Evolutionary conservation across 2,113 vertebrate genomes (phyloP), one percentile per base, ranked within the genome.

Genomic region (Bubo blakistoni): DNA sequence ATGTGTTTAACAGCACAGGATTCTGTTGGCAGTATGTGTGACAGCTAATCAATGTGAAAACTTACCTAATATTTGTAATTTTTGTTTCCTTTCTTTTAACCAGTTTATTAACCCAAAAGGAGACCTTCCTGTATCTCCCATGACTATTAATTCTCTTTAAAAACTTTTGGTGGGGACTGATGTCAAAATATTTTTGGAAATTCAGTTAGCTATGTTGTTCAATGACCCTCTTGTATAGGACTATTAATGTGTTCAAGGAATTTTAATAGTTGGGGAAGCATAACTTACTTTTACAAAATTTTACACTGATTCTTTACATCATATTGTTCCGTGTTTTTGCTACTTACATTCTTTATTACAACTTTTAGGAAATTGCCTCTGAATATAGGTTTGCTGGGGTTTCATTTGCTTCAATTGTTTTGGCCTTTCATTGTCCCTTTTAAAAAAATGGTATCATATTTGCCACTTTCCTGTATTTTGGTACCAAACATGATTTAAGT

Each of bases 371-470:
- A 47, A 51, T 40, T 67, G 24, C 5, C 47, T 42, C 52, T 72
- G 12, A 55, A 51, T 47, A 16, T 8, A 61, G 9, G 38, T 55
- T 81, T 65, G 1, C 14, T 87, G 32, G 14, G 5, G 6, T 47
- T 66, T 62, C 42, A 2, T 58, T 83, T 63, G 6, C 7, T 30
- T 58, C 17, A 26, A 4, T 72, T 0, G 0, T 32, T 81, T 78
- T 55, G 10, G 17, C 38, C 13, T 94, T 88, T 74, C 19, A 46
- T 24, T 42, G 15, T 42, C 5, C 5, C 20, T 87, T 87, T 73
- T 27, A 8, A 92, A 69, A 59, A 73, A 27, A 1, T 1, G 0
- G 3, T 54, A 16, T 27, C 0, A 0, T 63, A 49, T 55, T 87
- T 90, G 10, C 16, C 7, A 29, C 13, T 61, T 74, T 38, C 15